Percentiles rank a stretch among this genome's conserved stretches.
Evolutionary conservation across 2,888 invertebrate species (phyloP).

Genomic region (Nomada hirtipes): DNA sequence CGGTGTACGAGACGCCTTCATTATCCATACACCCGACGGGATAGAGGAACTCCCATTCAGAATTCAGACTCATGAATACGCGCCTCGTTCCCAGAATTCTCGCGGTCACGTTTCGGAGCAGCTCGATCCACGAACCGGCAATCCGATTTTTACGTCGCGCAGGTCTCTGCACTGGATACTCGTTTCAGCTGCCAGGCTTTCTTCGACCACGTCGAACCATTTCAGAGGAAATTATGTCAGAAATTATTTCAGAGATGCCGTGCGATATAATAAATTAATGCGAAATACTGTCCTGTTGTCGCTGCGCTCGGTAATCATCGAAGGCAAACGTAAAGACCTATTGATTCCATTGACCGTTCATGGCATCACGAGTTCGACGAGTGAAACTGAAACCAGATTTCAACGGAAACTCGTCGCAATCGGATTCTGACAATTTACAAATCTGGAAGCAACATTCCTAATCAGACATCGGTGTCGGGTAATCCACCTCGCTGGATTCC

Average conservation of each 20-base stretch:
- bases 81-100: slow-evolving; percentile 60
- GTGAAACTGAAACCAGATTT: too few relatives aligned
- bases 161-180: neutral
- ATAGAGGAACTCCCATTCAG: slow-evolving; percentile 76
- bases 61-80: slow-evolving; percentile 80
- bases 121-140: slow-evolving; percentile 2
- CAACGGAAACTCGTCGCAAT: too few relatives aligned
- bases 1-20: slow-evolving; percentile 78
- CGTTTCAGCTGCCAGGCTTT: neutral
- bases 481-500: slow-evolving; percentile 36
- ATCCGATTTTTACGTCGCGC: slow-evolving; percentile 41
- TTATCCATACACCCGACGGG: slow-evolving; percentile 76
- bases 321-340: too few relatives aligned
- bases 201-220: neutral
- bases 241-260: too few relatives aligned
- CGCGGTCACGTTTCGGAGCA: slow-evolving; percentile 42
- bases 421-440: too few relatives aligned
- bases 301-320: too few relatives aligned
- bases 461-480: slow-evolving; percentile 49
- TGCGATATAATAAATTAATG: too few relatives aligned
- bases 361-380: too few relatives aligned
- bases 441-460: slow-evolving; percentile 13
- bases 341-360: too few relatives aligned
- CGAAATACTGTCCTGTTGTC: too few relatives aligned
- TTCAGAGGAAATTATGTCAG: too few relatives aligned